Percentiles rank a stretch among this genome's conserved stretches.
phyloP scores from a whole-genome alignment of 2,113 vertebrate species.

The Indri indri region DNA sequence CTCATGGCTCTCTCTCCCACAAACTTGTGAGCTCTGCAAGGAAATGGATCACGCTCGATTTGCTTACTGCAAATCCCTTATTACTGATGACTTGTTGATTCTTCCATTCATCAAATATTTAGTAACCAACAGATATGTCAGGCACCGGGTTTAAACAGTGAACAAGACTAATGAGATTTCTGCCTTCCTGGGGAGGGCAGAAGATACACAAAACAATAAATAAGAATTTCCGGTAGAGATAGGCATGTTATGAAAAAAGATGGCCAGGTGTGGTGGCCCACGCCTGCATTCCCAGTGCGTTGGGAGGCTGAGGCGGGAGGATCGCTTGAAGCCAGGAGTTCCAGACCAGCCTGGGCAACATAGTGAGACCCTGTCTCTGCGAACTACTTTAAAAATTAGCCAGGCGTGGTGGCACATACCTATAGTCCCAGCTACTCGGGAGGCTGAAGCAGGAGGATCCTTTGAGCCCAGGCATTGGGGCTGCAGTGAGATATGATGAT shows the following conservation, averaged over 20 bases:
- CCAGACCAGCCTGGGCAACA: neutral
- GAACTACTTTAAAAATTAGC: neutral
- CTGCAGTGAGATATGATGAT: neutral
- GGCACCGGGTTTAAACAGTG: neutral
- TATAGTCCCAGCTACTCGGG: neutral
- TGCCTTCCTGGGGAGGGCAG: neutral
- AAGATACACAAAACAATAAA: neutral
- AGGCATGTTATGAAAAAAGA: no score
- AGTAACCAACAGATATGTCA: neutral
- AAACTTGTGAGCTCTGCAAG: neutral
- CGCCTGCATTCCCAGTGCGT: neutral
- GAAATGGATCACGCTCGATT: neutral
- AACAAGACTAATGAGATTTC: neutral
- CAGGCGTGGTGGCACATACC: neutral
- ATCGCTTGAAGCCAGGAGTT: neutral
- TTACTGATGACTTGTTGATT: neutral
- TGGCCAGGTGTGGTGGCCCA: neutral
- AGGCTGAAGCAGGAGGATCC: neutral
- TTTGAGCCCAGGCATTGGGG: neutral
- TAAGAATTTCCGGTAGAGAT: neutral
- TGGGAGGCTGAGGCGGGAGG: neutral
- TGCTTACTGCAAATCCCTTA: neutral
- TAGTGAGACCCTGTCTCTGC: neutral
- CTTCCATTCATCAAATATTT: slow-evolving; percentile 50
- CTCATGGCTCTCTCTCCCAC: neutral